Percentiles rank a stretch among this genome's conserved stretches.
Conservation (phyloP, 2,797 vertebrate genomes). For the Microcaecilia unicolor region DNA sequence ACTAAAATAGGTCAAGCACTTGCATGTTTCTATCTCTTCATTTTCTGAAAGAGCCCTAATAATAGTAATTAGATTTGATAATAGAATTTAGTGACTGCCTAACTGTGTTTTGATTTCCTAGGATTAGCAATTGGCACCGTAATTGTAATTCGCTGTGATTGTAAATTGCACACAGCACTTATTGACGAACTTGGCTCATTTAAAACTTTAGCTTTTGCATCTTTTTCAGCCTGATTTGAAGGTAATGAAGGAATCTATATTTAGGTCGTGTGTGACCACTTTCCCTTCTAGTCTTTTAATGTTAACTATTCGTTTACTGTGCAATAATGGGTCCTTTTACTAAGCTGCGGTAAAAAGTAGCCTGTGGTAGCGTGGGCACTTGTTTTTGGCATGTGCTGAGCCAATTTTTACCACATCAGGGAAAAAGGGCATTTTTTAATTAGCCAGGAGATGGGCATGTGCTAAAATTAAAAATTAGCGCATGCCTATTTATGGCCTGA, state of each 20-base stretch:
- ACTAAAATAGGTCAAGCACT: conserved; percentile 17
- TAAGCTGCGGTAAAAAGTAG: too few relatives aligned
- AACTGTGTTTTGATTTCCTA: conserved; percentile 41
- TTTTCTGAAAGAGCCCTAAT: conserved; percentile 34
- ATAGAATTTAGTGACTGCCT: conserved; percentile 32
- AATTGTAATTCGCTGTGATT: conserved; percentile 36
- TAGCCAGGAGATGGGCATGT: too few relatives aligned
- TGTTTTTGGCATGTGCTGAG: too few relatives aligned
- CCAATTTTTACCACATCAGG: too few relatives aligned
- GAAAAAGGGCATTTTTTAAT: too few relatives aligned
- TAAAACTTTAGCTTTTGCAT: neutral
- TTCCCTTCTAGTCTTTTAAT: conserved; percentile 26
- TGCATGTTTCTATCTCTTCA: conserved; percentile 15
- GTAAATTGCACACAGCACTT: conserved; percentile 3
- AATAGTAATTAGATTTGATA: conserved; percentile 34
- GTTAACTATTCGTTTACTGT: conserved; percentile 13
- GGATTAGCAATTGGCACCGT: conserved; percentile 19
- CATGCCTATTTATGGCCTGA: too few relatives aligned
- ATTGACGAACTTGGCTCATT: neutral
- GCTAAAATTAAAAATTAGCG: too few relatives aligned
- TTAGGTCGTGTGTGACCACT: conserved; percentile 29
- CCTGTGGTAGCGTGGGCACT: too few relatives aligned
- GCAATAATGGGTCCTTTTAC: too few relatives aligned
- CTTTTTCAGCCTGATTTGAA: conserved; percentile 29
- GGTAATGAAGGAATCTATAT: conserved; percentile 44